Percentiles rank a stretch among this genome's conserved stretches.
Conservation (phyloP, 1,140 invertebrate species). For the Drosophila willistoni region DNA sequence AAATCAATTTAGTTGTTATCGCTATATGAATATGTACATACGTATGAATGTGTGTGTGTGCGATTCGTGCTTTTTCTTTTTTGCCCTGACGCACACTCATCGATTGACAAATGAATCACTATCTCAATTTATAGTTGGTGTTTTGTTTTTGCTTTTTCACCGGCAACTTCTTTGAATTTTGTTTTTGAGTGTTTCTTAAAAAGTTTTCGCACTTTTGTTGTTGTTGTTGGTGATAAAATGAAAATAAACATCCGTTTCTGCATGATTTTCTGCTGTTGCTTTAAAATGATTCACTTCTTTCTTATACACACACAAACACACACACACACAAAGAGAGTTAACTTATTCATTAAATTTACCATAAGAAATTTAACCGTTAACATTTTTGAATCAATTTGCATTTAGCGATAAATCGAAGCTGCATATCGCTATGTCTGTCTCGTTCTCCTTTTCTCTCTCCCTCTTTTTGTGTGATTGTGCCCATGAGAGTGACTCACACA, state of each 20-base stretch:
- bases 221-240: constrained; percentile 42
- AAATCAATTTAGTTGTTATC: constrained; percentile 12
- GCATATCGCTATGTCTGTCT: not conserved
- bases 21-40: not conserved
- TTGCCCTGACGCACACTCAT: constrained; percentile 1
- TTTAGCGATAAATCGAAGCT: constrained; percentile 1
- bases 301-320: constrained; percentile 17
- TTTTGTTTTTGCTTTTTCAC: constrained; percentile 21
- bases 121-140: constrained; percentile 4
- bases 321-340: constrained; percentile 28
- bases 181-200: constrained; percentile 9
- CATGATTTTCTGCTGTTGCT: constrained; percentile 19
- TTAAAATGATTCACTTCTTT: constrained; percentile 10
- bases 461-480: not conserved
- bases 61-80: constrained; percentile 7
- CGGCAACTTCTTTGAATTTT: constrained; percentile 62
- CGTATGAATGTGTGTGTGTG: not conserved
- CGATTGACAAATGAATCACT: constrained; percentile 10
- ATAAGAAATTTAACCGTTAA: constrained; percentile 10
- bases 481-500: not conserved
- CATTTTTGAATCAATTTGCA: constrained; percentile 13
- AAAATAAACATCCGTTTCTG: constrained; percentile 64
- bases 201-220: constrained; percentile 36
- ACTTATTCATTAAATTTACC: constrained; percentile 16
- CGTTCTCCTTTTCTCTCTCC: not conserved